phyloP scores from a whole-genome alignment of 2,113 vertebrate species.

The Thunnus thynnus region DNA sequence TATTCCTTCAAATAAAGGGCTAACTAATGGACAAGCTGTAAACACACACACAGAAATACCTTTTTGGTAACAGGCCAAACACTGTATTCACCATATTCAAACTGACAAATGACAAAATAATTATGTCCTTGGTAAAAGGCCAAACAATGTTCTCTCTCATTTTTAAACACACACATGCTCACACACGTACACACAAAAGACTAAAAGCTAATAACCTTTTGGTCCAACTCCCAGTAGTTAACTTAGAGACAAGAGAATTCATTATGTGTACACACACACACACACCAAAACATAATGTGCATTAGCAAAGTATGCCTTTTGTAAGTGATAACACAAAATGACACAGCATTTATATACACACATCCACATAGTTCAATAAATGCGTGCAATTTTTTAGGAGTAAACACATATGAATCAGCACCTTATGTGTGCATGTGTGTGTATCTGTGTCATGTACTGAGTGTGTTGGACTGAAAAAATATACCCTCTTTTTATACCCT shows the following conservation, averaged over 20 bases:
- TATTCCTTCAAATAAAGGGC: conserved; percentile 25
- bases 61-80: conserved; percentile 32
- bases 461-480: too few relatives aligned
- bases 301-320: background rate
- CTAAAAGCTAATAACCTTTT: conserved; percentile 11
- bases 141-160: conserved; percentile 17
- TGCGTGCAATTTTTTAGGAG: too few relatives aligned
- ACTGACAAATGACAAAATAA: conserved; percentile 32
- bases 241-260: background rate
- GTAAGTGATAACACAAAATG: background rate
- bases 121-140: conserved; percentile 28
- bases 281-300: too few relatives aligned
- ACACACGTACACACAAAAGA: background rate
- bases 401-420: background rate
- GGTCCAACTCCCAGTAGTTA: background rate
- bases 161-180: background rate
- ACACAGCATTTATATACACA: too few relatives aligned
- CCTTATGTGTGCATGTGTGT: too few relatives aligned
- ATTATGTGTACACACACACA: background rate
- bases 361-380: too few relatives aligned
- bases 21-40: conserved; percentile 24
- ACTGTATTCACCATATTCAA: conserved; percentile 18
- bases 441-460: too few relatives aligned
- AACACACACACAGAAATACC: background rate
- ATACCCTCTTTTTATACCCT: too few relatives aligned